Evolutionary conservation across 1,140 invertebrate species (phyloP), one percentile per base, ranked within the genome.

Genomic region (Oryctes rhinoceros): DNA sequence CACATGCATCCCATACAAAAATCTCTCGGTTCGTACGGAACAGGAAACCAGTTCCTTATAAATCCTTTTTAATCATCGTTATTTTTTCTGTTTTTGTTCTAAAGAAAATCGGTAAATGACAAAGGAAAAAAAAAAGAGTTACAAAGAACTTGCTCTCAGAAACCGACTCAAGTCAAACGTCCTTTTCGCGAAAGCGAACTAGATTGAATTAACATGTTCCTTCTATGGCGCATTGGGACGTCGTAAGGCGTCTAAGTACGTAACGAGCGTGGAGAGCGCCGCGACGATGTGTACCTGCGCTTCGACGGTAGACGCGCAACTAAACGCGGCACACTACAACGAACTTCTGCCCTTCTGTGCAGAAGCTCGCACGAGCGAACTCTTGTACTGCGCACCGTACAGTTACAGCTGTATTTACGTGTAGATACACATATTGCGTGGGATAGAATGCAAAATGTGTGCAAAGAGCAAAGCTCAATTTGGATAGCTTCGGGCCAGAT

Each of bases 291-390:
- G 9, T 44, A 24, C 65, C 65, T 71, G 65, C 65, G 65, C 65
- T 71, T 71, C 65, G 24, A 71, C 65, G 65, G 65, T 71, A 37
- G 65, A 71, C 65, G 65, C 65, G 65, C 65, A 71, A 71, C 65
- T 71, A 71, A 71, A 30, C 65, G 37, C 65, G 24, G 24, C 20
- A 71, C 65, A 37, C 65, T 71, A 71, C 20, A 37, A 71, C 65
- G 65, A 37, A 71, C 65, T 71, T 30, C 65, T 71, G 65, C 65
- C 65, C 65, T 71, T 71, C 11, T 24, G 65, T 71, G 3, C 13
- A 10, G 24, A 35, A 71, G 53, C 53, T 59, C 30, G 65, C 24
- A 71, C 65, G 24, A 35, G 53, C 53, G 65, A 24, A 71, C 24
- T 24, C 20, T 71, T 35, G 65, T 15, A 71, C 65, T 71, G 65